These are phyloP conservation scores for Tachypleus tridentatus DNA, from an alignment of 1,140 invertebrate species.

Conservation along the genomic window DNA sequence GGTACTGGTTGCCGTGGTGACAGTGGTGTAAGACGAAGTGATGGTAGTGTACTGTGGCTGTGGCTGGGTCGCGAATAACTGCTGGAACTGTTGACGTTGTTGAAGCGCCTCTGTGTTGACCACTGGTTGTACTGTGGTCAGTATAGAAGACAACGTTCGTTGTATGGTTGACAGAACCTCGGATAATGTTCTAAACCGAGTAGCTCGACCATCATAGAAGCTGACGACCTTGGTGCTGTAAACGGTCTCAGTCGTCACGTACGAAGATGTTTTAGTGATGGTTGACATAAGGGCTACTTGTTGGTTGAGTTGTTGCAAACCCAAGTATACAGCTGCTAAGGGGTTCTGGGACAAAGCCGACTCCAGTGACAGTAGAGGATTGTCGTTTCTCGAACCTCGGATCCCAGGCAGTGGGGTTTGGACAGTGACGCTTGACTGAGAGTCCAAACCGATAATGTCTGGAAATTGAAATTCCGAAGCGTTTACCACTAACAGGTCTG, in stretches of 20 bases:
- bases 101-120: slow-evolving; percentile 15
- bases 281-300: slow-evolving; percentile 24
- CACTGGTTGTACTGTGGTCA: slow-evolving; percentile 24
- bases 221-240: slow-evolving; percentile 28
- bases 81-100: slow-evolving; percentile 22
- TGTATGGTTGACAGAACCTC: slow-evolving; percentile 24
- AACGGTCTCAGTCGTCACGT: slow-evolving; percentile 27
- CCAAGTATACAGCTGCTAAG: slow-evolving; percentile 19
- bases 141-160: slow-evolving; percentile 22
- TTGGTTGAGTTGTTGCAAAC: slow-evolving; percentile 19
- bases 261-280: slow-evolving; percentile 24
- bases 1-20: slow-evolving; percentile 22
- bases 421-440: too few relatives aligned
- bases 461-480: too few relatives aligned
- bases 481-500: slow-evolving; percentile 10
- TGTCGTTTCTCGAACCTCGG: background rate
- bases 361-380: slow-evolving; percentile 17
- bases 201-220: slow-evolving; percentile 29
- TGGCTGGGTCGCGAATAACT: slow-evolving; percentile 9
- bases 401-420: too few relatives aligned
- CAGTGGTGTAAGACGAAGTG: slow-evolving; percentile 23
- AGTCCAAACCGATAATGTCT: too few relatives aligned
- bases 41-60: slow-evolving; percentile 12
- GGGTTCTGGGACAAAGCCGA: slow-evolving; percentile 25
- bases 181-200: slow-evolving; percentile 24